A percentile compares a stretch with the other conserved stretches of the same genome.
Conservation (phyloP, 2,113 vertebrate species). For the Grammomys surdaster region DNA sequence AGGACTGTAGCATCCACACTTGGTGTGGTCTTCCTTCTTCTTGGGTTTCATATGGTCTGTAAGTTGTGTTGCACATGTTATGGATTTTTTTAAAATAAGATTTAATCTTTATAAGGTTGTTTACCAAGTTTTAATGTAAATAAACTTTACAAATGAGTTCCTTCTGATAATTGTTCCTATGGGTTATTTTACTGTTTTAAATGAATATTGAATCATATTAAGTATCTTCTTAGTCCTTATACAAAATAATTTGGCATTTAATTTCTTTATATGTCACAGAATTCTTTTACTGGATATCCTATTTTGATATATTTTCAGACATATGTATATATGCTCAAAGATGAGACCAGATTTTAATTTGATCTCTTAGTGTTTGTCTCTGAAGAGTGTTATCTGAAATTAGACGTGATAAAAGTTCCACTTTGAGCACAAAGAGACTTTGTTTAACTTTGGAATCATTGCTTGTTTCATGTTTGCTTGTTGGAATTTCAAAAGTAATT, state of each 20-base stretch:
- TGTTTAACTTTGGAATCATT: background rate
- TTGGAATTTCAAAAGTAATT: background rate
- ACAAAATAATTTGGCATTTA: background rate
- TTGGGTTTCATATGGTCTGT: too few relatives aligned
- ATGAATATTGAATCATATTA: background rate
- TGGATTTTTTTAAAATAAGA: background rate
- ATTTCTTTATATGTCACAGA: background rate
- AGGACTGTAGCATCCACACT: too few relatives aligned
- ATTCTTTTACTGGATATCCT: background rate
- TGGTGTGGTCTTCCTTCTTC: too few relatives aligned
- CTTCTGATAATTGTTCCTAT: background rate
- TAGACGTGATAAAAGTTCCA: background rate
- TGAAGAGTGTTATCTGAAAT: background rate
- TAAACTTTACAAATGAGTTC: background rate
- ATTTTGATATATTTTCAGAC: background rate
- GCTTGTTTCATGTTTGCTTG: too few relatives aligned
- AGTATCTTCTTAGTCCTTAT: background rate
- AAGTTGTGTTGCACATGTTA: too few relatives aligned
- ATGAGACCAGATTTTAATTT: background rate
- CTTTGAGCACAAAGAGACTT: background rate
- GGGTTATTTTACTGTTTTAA: background rate
- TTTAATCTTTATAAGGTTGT: background rate
- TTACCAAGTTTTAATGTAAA: background rate
- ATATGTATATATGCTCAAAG: background rate
- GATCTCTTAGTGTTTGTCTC: background rate